Evolutionary conservation across 1,140 invertebrate genomes (phyloP).

Genomic region (Eumeta japonica): DNA sequence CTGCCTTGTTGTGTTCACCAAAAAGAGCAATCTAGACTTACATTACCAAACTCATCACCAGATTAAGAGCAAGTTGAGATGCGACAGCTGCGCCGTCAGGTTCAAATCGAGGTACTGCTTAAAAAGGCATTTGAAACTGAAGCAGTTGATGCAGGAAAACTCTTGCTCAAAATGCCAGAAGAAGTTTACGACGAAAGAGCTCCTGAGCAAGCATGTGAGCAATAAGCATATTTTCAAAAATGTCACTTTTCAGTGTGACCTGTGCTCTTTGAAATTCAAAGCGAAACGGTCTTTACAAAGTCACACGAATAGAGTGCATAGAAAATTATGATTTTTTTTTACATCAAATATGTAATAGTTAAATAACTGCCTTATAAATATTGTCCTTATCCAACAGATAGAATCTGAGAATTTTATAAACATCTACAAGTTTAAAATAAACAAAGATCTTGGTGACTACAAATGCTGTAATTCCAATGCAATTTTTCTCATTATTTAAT

Average conservation of each 20-base stretch:
- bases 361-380: too few relatives aligned
- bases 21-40: constrained; percentile 35
- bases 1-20: constrained; percentile 41
- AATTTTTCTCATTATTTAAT: too few relatives aligned
- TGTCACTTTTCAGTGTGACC: constrained; percentile 34
- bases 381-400: too few relatives aligned
- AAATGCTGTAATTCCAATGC: too few relatives aligned
- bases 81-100: constrained; percentile 39
- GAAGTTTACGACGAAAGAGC: constrained; percentile 36
- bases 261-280: constrained; percentile 42
- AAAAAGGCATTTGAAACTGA: constrained; percentile 39
- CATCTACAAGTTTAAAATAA: too few relatives aligned
- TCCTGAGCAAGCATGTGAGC: constrained; percentile 31
- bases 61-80: constrained; percentile 37
- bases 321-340: constrained; percentile 45
- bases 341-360: too few relatives aligned
- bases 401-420: too few relatives aligned
- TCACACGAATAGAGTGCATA: constrained; percentile 41
- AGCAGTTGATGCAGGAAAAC: constrained; percentile 37
- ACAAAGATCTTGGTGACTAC: too few relatives aligned
- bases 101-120: constrained; percentile 47
- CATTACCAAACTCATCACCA: constrained; percentile 43
- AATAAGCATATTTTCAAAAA: constrained; percentile 45
- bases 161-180: constrained; percentile 43
- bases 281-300: constrained; percentile 32